These are phyloP conservation scores for Colletes collaris DNA, from an alignment of 2,888 invertebrate species.

Conservation along the genomic window DNA sequence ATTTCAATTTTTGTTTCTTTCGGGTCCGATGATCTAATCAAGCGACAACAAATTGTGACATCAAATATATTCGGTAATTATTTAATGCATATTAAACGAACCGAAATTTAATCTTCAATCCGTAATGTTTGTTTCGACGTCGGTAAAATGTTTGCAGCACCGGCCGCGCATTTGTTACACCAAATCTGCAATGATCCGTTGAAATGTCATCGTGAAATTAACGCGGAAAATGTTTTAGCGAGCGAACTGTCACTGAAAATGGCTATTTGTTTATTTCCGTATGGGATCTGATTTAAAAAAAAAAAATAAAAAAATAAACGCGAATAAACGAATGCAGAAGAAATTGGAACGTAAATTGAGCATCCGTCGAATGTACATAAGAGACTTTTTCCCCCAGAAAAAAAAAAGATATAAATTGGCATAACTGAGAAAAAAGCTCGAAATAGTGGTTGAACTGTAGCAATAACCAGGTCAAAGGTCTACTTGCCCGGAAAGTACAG, in stretches of 20 bases:
- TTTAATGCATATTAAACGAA: not conserved
- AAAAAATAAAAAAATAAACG: too few relatives aligned
- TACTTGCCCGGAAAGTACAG: too few relatives aligned
- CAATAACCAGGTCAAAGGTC: too few relatives aligned
- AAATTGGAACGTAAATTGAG: too few relatives aligned
- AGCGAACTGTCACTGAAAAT: not conserved
- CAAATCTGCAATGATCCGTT: constrained; percentile 1
- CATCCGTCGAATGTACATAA: too few relatives aligned
- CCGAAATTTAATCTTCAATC: constrained; percentile 6
- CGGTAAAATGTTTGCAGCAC: not conserved
- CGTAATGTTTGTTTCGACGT: constrained; percentile 5
- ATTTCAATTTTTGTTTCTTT: not conserved
- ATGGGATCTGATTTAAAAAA: not conserved
- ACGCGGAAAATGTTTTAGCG: not conserved
- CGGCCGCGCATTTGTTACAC: not conserved
- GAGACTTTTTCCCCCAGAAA: too few relatives aligned
- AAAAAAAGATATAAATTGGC: too few relatives aligned
- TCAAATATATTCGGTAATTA: not conserved
- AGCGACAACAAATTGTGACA: too few relatives aligned
- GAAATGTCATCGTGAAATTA: not conserved
- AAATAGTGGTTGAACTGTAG: too few relatives aligned
- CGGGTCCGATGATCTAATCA: not conserved
- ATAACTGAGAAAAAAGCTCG: too few relatives aligned
- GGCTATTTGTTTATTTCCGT: not conserved
- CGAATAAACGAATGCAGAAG: too few relatives aligned